Percentiles rank a stretch among this genome's conserved stretches.
phyloP scores from a whole-genome alignment of 2,797 vertebrate genomes.

The Poecilia gillii region DNA sequence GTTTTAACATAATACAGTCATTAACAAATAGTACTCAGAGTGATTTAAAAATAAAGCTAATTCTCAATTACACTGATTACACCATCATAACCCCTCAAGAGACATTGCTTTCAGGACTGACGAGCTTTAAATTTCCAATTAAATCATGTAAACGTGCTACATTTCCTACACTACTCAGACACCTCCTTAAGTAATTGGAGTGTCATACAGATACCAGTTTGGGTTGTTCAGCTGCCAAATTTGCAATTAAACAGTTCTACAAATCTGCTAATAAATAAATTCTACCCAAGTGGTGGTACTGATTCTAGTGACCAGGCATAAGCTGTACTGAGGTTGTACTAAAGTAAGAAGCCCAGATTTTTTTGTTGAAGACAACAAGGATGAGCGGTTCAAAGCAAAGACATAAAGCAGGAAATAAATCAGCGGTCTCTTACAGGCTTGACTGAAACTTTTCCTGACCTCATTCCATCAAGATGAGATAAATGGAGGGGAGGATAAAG shows the following conservation, averaged over 20 bases:
- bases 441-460: slow-evolving; percentile 57
- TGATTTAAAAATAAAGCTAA: neutral
- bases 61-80: neutral
- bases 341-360: slow-evolving; percentile 21
- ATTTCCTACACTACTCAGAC: neutral
- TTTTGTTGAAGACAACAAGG: slow-evolving; percentile 15
- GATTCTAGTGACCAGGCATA: slow-evolving; percentile 29
- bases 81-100: too few relatives aligned
- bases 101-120: neutral
- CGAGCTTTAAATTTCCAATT: neutral
- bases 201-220: slow-evolving; percentile 9
- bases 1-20: too few relatives aligned
- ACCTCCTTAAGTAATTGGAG: neutral
- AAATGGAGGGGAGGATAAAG: slow-evolving; percentile 17
- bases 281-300: slow-evolving; percentile 22
- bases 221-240: slow-evolving; percentile 29
- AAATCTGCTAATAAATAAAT: slow-evolving; percentile 11
- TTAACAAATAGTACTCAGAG: neutral
- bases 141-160: neutral
- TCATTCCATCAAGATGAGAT: slow-evolving; percentile 46
- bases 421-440: slow-evolving; percentile 44
- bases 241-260: slow-evolving; percentile 28
- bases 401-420: slow-evolving; percentile 52
- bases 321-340: neutral
- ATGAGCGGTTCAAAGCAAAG: slow-evolving; percentile 29